Evolutionary conservation across 2,888 invertebrate genomes (phyloP).

Genomic region (Xanthorhoe designata): DNA sequence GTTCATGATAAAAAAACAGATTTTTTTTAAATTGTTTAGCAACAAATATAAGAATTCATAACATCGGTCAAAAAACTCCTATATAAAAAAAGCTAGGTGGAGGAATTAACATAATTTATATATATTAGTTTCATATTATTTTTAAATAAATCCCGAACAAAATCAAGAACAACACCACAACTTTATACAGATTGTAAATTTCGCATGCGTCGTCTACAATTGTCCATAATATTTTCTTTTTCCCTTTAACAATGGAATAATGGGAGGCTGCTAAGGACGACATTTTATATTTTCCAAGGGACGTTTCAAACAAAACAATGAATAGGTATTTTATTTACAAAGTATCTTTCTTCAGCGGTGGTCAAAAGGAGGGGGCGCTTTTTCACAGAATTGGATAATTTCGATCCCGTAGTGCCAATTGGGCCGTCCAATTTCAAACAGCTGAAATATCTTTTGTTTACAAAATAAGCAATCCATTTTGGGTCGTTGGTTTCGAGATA

Average conservation of each 20-base stretch:
- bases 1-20: too few relatives aligned
- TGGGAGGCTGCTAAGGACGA: constrained; percentile 46
- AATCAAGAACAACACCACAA: constrained; percentile 11
- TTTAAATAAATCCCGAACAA: not conserved
- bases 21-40: too few relatives aligned
- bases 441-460: constrained; percentile 41
- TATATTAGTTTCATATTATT: too few relatives aligned
- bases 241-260: constrained; percentile 37
- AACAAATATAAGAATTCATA: too few relatives aligned
- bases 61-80: too few relatives aligned
- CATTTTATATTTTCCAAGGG: constrained; percentile 47
- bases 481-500: constrained; percentile 16
- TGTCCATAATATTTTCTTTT: constrained; percentile 31
- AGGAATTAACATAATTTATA: too few relatives aligned
- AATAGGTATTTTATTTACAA: constrained; percentile 47
- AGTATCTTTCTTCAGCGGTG: constrained; percentile 49
- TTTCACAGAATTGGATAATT: constrained; percentile 56
- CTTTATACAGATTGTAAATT: constrained; percentile 22
- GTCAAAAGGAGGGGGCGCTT: constrained; percentile 49
- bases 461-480: constrained; percentile 29
- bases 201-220: constrained; percentile 21
- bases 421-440: constrained; percentile 46
- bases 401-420: constrained; percentile 46
- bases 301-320: constrained; percentile 49
- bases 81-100: too few relatives aligned